phyloP scores from a whole-genome alignment of 2,888 invertebrate genomes.

The Drosophila greeni region DNA sequence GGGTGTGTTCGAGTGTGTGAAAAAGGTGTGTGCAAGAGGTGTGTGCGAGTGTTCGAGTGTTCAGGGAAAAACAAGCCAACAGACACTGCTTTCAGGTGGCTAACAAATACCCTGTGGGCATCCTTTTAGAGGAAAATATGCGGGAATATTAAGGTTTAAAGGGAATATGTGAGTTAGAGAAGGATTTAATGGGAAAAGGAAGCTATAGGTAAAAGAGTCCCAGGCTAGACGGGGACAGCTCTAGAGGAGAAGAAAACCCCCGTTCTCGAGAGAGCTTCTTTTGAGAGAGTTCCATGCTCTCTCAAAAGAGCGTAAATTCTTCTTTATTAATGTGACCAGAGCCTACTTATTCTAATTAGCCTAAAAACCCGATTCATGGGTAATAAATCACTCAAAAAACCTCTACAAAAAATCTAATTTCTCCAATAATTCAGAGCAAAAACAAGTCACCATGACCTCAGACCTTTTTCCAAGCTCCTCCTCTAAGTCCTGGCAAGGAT shows the following conservation, averaged over 20 bases:
- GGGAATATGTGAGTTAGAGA: not conserved
- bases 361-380: no score
- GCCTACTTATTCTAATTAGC: no score
- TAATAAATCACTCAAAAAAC: no score
- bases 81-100: not conserved
- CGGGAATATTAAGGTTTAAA: not conserved
- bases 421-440: not conserved
- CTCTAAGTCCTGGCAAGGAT: constrained; percentile 1
- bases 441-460: not conserved
- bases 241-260: no score
- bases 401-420: no score
- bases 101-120: not conserved
- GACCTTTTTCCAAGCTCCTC: not conserved
- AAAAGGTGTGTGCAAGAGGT: not conserved
- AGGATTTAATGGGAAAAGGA: not conserved
- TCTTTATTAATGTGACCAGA: no score
- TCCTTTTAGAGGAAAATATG: not conserved
- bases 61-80: constrained; percentile 1
- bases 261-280: no score
- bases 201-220: no score
- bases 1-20: not conserved
- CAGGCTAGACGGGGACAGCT: no score
- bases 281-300: no score
- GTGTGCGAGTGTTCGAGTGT: constrained; percentile 6
- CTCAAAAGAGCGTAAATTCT: no score